Evolutionary conservation across 2,797 vertebrate species (phyloP).

Genomic region (Propithecus deckenii): DNA sequence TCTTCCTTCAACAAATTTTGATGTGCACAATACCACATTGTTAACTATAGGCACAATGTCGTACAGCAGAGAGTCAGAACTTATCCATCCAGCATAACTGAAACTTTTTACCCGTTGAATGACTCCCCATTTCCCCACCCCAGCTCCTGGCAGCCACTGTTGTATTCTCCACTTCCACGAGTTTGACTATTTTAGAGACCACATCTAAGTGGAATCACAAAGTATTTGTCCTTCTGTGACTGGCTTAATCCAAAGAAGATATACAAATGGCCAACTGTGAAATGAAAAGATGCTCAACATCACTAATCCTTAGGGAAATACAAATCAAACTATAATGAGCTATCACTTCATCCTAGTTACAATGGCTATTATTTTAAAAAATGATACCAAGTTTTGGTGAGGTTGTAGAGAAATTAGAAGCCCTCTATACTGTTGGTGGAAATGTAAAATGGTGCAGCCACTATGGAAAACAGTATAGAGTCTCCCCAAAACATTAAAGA

Average conservation of each 20-base stretch:
- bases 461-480: neutral
- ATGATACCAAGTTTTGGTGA: neutral
- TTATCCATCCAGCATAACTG: too few relatives aligned
- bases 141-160: neutral
- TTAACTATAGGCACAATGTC: accelerated
- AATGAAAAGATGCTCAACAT: neutral
- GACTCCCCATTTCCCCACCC: too few relatives aligned
- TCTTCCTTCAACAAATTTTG: neutral
- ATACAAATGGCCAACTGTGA: neutral
- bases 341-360: neutral
- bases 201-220: neutral
- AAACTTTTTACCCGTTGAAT: neutral
- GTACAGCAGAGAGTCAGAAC: accelerated
- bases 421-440: neutral
- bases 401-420: neutral
- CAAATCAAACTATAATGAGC: neutral
- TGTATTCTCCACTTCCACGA: neutral
- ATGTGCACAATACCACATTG: accelerated
- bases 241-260: neutral
- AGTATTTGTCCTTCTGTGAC: neutral
- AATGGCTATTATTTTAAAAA: too few relatives aligned
- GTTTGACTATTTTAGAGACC: neutral
- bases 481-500: neutral
- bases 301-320: neutral
- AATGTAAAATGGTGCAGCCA: neutral